Evolutionary conservation across 2,113 vertebrate species (phyloP), one percentile per base, ranked within the genome.

Genomic region (Anarhynchus alexandrinus): DNA sequence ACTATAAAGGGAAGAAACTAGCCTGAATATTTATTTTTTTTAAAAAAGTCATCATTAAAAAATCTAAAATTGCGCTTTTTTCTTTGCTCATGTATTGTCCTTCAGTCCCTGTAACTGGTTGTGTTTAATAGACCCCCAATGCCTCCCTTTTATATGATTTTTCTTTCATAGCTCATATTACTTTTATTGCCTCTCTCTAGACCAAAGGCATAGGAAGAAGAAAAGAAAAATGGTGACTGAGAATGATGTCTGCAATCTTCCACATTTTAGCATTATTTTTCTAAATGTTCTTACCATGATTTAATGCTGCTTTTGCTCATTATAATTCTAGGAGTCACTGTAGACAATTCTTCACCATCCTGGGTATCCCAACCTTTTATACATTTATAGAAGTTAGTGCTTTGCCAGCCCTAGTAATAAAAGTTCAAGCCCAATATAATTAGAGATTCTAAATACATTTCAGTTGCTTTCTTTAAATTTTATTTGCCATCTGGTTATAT

Each of bases 141-240:
- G 80, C n/a, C 25, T 78, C 38, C 7, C n/a, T 81, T 74, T 81
- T 70, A 81, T 93, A 89, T 43, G 43, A 88, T 90, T 95, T 92
- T 83, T 57, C 52, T 88, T 92, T 92, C 88, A 69, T 92, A 93
- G 47, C 42, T 93, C 43, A 29, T 76, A 72, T 88, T 83, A 40
- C 34, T 92, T 76, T 93, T 94, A 81, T 84, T 95, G 55, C 59
- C 12, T 90, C 34, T 80, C 30, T 84, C 36, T 51, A 86, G 72
- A 94, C 86, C 92, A 93, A 96, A 96, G 82, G 19, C 72, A 78
- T 58, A 38, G 18, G 64, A 67, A 90, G 65, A 93, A 86, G 51
- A 71, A 85, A 95, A 91, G 81, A 77, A 83, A 83, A 92, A 86
- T 47, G 17, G 54, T 79, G 73, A 66, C 85, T 55, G 64, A 85